Evolutionary conservation across 1,140 invertebrate genomes (phyloP), one percentile per base, ranked within the genome.

Genomic region (Lethocerus indicus): DNA sequence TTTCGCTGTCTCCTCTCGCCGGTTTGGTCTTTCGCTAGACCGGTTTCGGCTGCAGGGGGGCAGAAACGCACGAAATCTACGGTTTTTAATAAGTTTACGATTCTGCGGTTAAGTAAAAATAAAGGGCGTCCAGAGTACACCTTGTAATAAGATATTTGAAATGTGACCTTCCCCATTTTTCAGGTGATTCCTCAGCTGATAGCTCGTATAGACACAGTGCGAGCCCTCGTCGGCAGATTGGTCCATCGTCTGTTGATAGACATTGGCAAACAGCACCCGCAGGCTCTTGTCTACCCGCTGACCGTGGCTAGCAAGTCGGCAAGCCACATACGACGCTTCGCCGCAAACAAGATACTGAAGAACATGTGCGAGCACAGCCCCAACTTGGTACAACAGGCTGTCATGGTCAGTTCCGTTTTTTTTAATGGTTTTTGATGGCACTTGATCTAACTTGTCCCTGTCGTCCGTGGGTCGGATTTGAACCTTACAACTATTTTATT

Each of bases 101-200:
- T n/a, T n/a, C n/a, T n/a, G n/a, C n/a, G n/a, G n/a, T n/a, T n/a
- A n/a, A n/a, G n/a, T n/a, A n/a, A n/a, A n/a, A n/a, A n/a, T n/a
- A n/a, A n/a, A n/a, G n/a, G n/a, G n/a, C n/a, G n/a, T n/a, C n/a
- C n/a, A n/a, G n/a, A n/a, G n/a, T n/a, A n/a, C n/a, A n/a, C n/a
- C n/a, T n/a, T n/a, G n/a, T n/a, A n/a, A n/a, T n/a, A n/a, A n/a
- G n/a, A n/a, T n/a, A n/a, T n/a, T n/a, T n/a, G n/a, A n/a, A n/a
- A n/a, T n/a, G n/a, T n/a, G n/a, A n/a, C n/a, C n/a, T n/a, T n/a
- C n/a, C n/a, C n/a, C n/a, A n/a, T n/a, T 49, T 55, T 98, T 2
- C 92, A 99, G 74, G 94, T 99, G 0, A 98, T 98, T 56, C 96
- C 96, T 0, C 96, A 99, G 65, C 67, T 99, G 1, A 98, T 99